Evolutionary conservation across 2,888 invertebrate genomes (phyloP).

Genomic region (Mythimna impura): DNA sequence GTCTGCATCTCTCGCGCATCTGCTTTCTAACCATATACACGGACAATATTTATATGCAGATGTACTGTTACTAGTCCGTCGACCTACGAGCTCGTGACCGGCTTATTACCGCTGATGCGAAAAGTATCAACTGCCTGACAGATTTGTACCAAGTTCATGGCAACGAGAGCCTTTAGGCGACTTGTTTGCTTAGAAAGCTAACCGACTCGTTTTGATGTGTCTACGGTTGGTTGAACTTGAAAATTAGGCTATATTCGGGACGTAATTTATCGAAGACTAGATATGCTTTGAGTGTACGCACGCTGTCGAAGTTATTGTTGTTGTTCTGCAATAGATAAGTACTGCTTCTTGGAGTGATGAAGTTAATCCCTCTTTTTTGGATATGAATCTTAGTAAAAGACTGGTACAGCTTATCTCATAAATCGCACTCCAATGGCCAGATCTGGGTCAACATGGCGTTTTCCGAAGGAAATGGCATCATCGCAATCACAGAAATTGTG

Average conservation of each 20-base stretch:
- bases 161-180: conserved; percentile 46
- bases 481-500: conserved; percentile 27
- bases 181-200: conserved; percentile 51
- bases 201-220: conserved; percentile 41
- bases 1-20: conserved; percentile 19
- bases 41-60: conserved; percentile 57
- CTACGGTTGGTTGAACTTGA: conserved; percentile 52
- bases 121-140: conserved; percentile 58
- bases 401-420: conserved; percentile 12
- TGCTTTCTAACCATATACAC: conserved; percentile 48
- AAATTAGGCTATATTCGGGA: conserved; percentile 4
- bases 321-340: not conserved
- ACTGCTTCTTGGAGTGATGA: not conserved
- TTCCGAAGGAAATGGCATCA: conserved; percentile 24
- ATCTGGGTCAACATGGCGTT: conserved; percentile 52
- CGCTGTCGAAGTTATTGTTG: not conserved
- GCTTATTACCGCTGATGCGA: conserved; percentile 69
- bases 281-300: not conserved
- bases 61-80: conserved; percentile 74
- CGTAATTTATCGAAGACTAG: not conserved
- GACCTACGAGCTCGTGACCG: conserved; percentile 77
- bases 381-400: too few species aligned
- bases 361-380: not conserved
- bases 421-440: not conserved
- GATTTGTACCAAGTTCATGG: conserved; percentile 71